Evolutionary conservation across 2,888 invertebrate genomes (phyloP).

Genomic region (Drosophila hamatofila): DNA sequence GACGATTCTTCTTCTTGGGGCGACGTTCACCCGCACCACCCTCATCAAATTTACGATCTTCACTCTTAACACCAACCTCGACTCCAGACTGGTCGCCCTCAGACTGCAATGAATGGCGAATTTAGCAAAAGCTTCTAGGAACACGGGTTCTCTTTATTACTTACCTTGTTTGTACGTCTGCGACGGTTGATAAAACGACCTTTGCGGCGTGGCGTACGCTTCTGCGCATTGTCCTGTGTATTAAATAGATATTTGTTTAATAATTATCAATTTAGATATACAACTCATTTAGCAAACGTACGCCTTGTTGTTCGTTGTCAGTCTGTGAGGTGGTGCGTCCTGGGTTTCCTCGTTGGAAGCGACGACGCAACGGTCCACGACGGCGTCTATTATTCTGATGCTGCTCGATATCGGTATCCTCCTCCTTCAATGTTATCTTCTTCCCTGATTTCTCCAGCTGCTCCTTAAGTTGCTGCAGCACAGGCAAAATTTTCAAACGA

Average conservation of each 20-base stretch:
- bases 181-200: conserved; percentile 81
- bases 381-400: conserved; percentile 86
- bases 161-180: conserved; percentile 83
- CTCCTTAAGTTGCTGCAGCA: conserved; percentile 89
- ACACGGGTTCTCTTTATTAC: too few relatives aligned
- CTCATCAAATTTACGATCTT: conserved; percentile 78
- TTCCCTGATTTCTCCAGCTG: conserved; percentile 90
- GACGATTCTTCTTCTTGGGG: conserved; percentile 73
- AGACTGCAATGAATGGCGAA: conserved; percentile 64
- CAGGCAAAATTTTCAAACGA: conserved; percentile 90
- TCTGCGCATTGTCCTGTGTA: conserved; percentile 66
- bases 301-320: conserved; percentile 82
- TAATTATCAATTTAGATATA: not conserved
- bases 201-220: conserved; percentile 77
- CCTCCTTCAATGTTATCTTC: conserved; percentile 88
- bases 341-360: conserved; percentile 85
- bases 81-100: conserved; percentile 84
- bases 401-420: conserved; percentile 89
- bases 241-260: not conserved
- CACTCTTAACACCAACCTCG: conserved; percentile 81
- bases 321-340: conserved; percentile 84
- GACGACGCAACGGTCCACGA: conserved; percentile 84
- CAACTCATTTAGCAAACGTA: conserved; percentile 40
- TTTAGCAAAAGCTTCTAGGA: not conserved
- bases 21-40: conserved; percentile 68